Conservation (phyloP, 2,888 invertebrate genomes). For the Idaea aversata region DNA sequence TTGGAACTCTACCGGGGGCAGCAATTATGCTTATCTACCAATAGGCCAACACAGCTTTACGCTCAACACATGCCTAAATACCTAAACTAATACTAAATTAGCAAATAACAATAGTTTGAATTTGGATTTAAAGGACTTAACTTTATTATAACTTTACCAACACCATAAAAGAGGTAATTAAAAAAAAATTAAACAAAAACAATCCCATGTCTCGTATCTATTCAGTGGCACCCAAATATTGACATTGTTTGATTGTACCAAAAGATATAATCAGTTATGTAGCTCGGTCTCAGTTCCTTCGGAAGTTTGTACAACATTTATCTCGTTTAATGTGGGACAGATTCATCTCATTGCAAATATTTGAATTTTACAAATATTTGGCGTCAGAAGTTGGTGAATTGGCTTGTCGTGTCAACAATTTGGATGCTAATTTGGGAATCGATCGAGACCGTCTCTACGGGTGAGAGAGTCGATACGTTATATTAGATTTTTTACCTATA, state of each 20-base stretch:
- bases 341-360: conserved; percentile 40
- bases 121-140: not conserved
- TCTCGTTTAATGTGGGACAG: conserved; percentile 31
- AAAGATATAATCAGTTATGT: conserved; percentile 13
- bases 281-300: conserved; percentile 26
- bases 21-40: no score
- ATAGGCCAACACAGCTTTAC: no score
- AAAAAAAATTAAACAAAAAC: conserved; percentile 12
- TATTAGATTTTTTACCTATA: no score
- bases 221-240: conserved; percentile 20
- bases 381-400: conserved; percentile 29
- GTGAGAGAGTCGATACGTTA: not conserved
- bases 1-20: no score
- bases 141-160: conserved; percentile 6
- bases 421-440: conserved; percentile 1
- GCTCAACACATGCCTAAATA: no score
- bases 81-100: no score
- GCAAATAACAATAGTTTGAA: not conserved
- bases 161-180: conserved; percentile 10
- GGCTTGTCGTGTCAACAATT: conserved; percentile 22
- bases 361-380: conserved; percentile 39
- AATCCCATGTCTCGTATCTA: conserved; percentile 15
- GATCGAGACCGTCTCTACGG: not conserved
- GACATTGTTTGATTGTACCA: conserved; percentile 17
- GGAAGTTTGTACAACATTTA: conserved; percentile 32